Percentiles rank a stretch among this genome's conserved stretches.
Evolutionary conservation across 1,140 invertebrate species (phyloP).

Genomic region (Panagrolaimus sp.): DNA sequence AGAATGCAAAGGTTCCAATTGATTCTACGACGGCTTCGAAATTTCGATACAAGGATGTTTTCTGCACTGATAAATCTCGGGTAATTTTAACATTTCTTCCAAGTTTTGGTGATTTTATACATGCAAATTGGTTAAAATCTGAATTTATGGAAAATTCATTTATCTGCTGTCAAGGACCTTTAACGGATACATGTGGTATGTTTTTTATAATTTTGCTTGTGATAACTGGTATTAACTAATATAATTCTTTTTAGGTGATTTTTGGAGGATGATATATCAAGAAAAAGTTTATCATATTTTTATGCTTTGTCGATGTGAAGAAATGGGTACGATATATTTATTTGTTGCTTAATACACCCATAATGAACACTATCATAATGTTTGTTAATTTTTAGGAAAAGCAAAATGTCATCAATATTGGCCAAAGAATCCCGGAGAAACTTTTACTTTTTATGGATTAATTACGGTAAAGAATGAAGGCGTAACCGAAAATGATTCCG

Average conservation of each 20-base stretch:
- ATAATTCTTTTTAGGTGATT: conserved; percentile 65
- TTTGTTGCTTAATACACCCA: too few relatives aligned
- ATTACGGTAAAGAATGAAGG: conserved; percentile 20
- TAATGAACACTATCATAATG: too few relatives aligned
- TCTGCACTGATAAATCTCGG: not conserved
- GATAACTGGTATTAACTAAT: too few relatives aligned
- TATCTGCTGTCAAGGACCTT: conserved; percentile 67
- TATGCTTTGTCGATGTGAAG: conserved; percentile 64
- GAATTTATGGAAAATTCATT: conserved; percentile 66
- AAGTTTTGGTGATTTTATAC: not conserved
- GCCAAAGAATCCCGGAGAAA: conserved; percentile 23
- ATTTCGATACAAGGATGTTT: conserved; percentile 65
- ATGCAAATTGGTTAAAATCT: conserved; percentile 1
- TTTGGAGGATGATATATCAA: conserved; percentile 85
- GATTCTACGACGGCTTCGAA: not conserved
- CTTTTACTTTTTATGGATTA: conserved; percentile 11
- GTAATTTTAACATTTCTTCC: not conserved
- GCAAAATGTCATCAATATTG: conserved; percentile 29
- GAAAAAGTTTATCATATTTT: conserved; percentile 72
- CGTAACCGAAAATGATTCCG: not conserved
- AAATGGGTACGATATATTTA: not conserved
- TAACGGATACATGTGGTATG: conserved; percentile 70
- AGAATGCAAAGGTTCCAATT: not conserved
- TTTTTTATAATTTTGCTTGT: too few relatives aligned
- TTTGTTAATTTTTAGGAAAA: not conserved